Conservation (phyloP, 2,113 vertebrate species). For the Alouatta palliata region DNA sequence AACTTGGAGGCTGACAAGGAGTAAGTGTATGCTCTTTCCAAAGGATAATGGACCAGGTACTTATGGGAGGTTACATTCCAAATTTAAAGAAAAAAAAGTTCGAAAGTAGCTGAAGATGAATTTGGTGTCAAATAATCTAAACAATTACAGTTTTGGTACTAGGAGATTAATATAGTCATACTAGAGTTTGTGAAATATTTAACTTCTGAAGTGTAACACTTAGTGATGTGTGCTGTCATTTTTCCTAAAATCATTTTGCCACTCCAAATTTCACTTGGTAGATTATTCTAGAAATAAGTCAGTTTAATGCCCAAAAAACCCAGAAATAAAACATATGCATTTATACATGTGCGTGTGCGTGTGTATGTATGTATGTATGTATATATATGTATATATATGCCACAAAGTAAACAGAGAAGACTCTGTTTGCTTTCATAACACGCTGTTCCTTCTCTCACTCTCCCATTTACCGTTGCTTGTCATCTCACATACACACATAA, state of each 20-base stretch:
- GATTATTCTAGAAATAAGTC: background rate
- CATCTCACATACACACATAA: background rate
- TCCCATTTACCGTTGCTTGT: background rate
- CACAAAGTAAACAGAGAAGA: background rate
- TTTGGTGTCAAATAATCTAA: background rate
- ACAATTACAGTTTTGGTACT: background rate
- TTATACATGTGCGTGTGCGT: background rate
- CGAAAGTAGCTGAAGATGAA: background rate
- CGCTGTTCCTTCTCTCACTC: background rate
- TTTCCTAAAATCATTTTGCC: background rate
- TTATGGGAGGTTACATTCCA: background rate
- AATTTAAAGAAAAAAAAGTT: background rate
- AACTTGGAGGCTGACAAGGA: background rate
- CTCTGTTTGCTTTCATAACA: background rate
- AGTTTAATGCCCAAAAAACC: background rate
- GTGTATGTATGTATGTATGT: background rate
- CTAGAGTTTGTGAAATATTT: background rate
- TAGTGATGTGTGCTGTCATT: background rate
- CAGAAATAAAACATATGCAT: background rate
- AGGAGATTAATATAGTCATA: background rate
- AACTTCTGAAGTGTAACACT: background rate
- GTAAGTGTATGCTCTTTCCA: background rate
- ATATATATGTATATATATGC: background rate
- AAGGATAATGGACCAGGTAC: background rate
- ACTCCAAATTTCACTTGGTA: background rate